Base-by-base conservation (phyloP, 2,113 vertebrate species). In the Neotoma lepida region DNA sequence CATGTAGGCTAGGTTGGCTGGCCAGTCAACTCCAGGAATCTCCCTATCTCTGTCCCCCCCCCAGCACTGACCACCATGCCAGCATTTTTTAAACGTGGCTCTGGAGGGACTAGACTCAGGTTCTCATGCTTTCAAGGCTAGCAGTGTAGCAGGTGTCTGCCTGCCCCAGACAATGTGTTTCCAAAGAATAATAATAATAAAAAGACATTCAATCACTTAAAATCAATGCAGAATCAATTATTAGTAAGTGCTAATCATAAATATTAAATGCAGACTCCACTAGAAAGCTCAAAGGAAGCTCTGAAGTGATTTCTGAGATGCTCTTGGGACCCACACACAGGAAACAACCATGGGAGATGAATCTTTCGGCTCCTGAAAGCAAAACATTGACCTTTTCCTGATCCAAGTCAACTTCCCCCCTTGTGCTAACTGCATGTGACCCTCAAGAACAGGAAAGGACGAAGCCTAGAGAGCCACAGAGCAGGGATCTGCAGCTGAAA, bases 371-470 rank as follows among this genome's bases (percentile, higher is more conserved):
- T 41, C 35, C 33, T 33, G 51, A 82, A 46, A 74, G 95, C 73
- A 84, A 87, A 86, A 44, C 17, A 9, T 1, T 74, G 92, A 64
- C 86, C 81, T 94, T 61, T 54, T 4, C 86, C 74, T n/a, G 49
- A 39, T 78, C 63, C 33, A 63, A 58, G 12, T n/a, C 66, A 5
- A 2, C 17, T 70, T 70, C 68, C 86, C 77, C 64, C 91, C 0
- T 0, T 9, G 54, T 44, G 46, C 49, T 54, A 35, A 86, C 93
- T 82, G 22, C 0, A 1, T 26, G 73, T 87, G 95, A 94, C 81
- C 86, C 94, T 90, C 84, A 39, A 71, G 89, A 80, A 33, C 15
- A 2, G 80, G 24, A 28, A 58, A 89, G 56, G 78, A 96, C 28
- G 56, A 18, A 92, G 87, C 41, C 4, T 30, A 22, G 41, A 71